A percentile compares a stretch with the other conserved stretches of the same genome.
Evolutionary conservation across 2,797 vertebrate species (phyloP).

Genomic region (Monodelphis domestica): DNA sequence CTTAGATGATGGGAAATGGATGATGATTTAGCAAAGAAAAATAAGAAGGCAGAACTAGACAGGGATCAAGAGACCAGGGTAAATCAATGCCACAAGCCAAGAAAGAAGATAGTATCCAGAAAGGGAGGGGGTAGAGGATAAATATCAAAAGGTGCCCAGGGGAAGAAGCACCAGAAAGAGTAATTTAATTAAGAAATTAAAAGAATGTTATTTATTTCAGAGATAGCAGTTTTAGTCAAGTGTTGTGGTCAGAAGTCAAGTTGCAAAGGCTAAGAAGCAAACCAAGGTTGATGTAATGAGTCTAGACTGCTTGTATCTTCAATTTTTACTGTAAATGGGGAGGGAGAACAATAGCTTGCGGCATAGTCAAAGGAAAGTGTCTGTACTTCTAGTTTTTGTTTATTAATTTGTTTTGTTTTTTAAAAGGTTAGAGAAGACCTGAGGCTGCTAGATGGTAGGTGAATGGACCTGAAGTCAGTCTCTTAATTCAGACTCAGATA

Average conservation of each 20-base stretch:
- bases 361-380: not conserved
- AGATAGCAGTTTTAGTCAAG: not conserved
- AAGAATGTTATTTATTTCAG: not conserved
- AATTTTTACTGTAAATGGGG: not conserved
- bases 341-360: not conserved
- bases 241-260: not conserved
- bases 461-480: not conserved
- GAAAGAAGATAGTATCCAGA: not conserved
- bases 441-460: too few species aligned
- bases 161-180: not conserved
- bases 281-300: not conserved
- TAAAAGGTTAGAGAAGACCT: too few species aligned
- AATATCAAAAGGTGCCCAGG: not conserved
- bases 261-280: not conserved
- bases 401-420: not conserved
- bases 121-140: not conserved
- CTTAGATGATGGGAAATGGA: not conserved
- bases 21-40: not conserved
- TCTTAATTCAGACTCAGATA: not conserved
- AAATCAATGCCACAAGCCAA: not conserved
- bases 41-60: not conserved
- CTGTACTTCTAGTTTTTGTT: not conserved
- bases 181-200: not conserved
- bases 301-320: not conserved
- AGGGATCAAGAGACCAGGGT: not conserved